These are phyloP conservation scores for Panagrolaimus sp. DNA, from an alignment of 1,140 invertebrate genomes.

Conservation along the genomic window DNA sequence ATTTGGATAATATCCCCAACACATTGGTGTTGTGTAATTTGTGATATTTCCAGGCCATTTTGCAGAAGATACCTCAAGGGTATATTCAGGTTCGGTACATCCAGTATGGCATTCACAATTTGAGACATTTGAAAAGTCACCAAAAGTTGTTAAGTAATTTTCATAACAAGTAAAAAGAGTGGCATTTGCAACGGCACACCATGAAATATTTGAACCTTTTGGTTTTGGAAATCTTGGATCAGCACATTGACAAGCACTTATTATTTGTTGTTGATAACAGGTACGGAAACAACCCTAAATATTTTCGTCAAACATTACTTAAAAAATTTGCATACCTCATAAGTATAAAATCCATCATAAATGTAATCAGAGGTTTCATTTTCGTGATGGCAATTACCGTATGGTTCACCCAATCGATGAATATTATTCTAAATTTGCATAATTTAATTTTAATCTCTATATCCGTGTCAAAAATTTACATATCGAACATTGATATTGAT, in stretches of 20 bases:
- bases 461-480: too few species aligned
- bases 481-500: not conserved
- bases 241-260: not conserved
- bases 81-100: not conserved
- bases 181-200: not conserved
- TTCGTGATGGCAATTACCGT: conserved; percentile 3
- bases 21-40: not conserved
- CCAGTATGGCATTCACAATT: conserved; percentile 1
- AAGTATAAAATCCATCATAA: conserved; percentile 7
- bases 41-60: not conserved
- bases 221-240: conserved; percentile 5
- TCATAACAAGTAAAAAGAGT: not conserved
- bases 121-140: not conserved
- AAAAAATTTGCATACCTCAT: conserved; percentile 2
- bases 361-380: not conserved
- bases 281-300: conserved; percentile 5
- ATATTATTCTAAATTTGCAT: conserved; percentile 10
- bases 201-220: not conserved
- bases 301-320: too few species aligned
- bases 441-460: too few species aligned
- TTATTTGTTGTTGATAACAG: conserved; percentile 1
- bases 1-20: not conserved
- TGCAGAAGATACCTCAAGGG: not conserved
- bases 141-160: not conserved
- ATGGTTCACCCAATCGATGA: not conserved